Conservation (phyloP, 2,888 invertebrate species). For the Trissolcus japonicus region DNA sequence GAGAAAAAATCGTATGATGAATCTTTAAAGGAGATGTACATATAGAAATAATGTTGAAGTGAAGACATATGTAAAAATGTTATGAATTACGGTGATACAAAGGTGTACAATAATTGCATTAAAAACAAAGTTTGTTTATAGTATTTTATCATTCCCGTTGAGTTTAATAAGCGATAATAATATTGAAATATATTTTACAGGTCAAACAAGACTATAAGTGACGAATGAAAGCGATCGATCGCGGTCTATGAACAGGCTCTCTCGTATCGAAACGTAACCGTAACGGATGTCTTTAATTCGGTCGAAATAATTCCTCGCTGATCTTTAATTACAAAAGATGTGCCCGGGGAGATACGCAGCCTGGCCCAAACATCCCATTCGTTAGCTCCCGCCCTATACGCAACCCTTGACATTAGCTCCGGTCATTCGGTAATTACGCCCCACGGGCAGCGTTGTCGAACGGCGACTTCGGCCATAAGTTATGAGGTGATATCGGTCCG, state of each 20-base stretch:
- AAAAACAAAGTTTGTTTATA: too few species aligned
- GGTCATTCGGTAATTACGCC: conserved; percentile 48
- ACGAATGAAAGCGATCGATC: conserved; percentile 14
- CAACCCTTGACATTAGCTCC: conserved; percentile 40
- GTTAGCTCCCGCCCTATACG: conserved; percentile 6
- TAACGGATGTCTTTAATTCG: conserved; percentile 25
- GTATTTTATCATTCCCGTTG: too few species aligned
- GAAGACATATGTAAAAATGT: too few species aligned
- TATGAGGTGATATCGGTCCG: conserved; percentile 47
- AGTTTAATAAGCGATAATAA: conserved; percentile 6
- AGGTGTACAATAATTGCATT: too few species aligned
- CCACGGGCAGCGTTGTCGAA: conserved; percentile 24
- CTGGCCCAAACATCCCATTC: conserved; percentile 31
- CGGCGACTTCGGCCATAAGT: conserved; percentile 32
- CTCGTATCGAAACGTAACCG: conserved; percentile 8
- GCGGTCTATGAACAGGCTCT: not conserved
- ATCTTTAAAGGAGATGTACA: too few species aligned
- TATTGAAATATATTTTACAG: conserved; percentile 34
- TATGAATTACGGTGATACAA: too few species aligned
- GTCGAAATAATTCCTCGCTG: conserved; percentile 26
- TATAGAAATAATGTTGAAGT: too few species aligned
- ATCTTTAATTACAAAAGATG: conserved; percentile 44
- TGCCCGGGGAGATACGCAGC: conserved; percentile 29
- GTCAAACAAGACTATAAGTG: conserved; percentile 13
- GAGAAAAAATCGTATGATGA: too few species aligned